phyloP scores from a whole-genome alignment of 2,113 vertebrate genomes.

The Xenopus laevis region DNA sequence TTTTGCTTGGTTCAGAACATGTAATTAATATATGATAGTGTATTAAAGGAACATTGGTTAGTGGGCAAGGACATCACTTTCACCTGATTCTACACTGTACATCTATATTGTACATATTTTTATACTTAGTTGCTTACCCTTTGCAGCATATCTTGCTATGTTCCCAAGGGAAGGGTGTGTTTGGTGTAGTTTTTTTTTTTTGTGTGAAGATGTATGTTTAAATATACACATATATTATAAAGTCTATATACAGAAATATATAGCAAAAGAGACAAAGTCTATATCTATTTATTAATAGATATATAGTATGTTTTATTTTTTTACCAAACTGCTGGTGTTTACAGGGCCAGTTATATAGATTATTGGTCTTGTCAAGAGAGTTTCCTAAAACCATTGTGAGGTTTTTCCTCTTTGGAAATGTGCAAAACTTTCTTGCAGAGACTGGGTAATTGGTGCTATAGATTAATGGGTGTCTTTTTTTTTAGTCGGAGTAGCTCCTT shows the following conservation, averaged over 20 bases:
- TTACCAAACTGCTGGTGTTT: slow-evolving; percentile 19
- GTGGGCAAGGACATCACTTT: no score
- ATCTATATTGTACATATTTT: no score
- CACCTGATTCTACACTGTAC: no score
- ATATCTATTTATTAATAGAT: slow-evolving; percentile 18
- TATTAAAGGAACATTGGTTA: no score
- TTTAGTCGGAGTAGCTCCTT: not conserved
- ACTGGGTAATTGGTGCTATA: slow-evolving; percentile 29
- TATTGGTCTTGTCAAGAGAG: slow-evolving; percentile 2
- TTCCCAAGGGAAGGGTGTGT: slow-evolving; percentile 12
- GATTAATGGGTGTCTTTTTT: slow-evolving; percentile 10
- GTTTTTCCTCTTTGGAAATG: not conserved
- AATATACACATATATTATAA: not conserved
- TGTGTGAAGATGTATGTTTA: no score
- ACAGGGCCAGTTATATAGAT: slow-evolving; percentile 3
- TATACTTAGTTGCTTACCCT: no score
- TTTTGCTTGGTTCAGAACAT: no score
- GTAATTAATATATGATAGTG: no score
- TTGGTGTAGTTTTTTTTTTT: not conserved
- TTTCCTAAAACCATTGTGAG: no score
- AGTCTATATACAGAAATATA: slow-evolving; percentile 24
- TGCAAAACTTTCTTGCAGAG: not conserved
- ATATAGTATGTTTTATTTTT: slow-evolving; percentile 40
- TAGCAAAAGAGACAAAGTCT: slow-evolving; percentile 1
- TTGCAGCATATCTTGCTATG: no score